A percentile compares a stretch with the other conserved stretches of the same genome.
These are phyloP conservation scores for Achatina immaculata DNA, from an alignment of 1,140 invertebrate species.

Conservation along the genomic window DNA sequence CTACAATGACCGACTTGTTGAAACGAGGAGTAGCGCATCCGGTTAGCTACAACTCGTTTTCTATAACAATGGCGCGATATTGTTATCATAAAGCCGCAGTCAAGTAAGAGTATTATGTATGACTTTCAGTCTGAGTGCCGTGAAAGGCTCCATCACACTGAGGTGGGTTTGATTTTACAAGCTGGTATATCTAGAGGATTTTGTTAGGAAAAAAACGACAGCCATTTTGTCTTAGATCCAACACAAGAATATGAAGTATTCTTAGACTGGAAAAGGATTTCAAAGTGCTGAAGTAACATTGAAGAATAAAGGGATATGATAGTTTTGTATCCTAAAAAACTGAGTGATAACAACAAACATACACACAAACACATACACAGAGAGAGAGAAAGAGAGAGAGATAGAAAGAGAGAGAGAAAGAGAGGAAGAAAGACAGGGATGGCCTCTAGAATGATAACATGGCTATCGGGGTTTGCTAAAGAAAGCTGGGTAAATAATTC, in stretches of 20 bases:
- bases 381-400: slow-evolving; percentile 30
- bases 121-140: neutral
- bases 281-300: too few relatives aligned
- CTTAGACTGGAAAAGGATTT: too few relatives aligned
- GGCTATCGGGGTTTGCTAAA: too few relatives aligned
- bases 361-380: too few relatives aligned
- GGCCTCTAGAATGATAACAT: neutral
- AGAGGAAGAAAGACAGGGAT: neutral
- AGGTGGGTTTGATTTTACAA: neutral
- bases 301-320: too few relatives aligned
- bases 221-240: too few relatives aligned
- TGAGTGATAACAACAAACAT: neutral
- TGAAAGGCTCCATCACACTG: neutral
- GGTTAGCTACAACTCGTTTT: neutral
- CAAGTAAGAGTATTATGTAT: neutral
- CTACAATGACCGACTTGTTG: neutral
- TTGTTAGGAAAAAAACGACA: too few relatives aligned
- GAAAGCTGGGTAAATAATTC: too few relatives aligned
- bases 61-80: neutral
- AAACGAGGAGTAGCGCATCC: neutral
- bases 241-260: too few relatives aligned
- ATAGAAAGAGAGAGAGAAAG: slow-evolving; percentile 14
- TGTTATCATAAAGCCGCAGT: neutral
- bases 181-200: too few relatives aligned
- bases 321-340: too few relatives aligned